Evolutionary conservation across 2,113 vertebrate genomes (phyloP).

Genomic region (Solea solea): DNA sequence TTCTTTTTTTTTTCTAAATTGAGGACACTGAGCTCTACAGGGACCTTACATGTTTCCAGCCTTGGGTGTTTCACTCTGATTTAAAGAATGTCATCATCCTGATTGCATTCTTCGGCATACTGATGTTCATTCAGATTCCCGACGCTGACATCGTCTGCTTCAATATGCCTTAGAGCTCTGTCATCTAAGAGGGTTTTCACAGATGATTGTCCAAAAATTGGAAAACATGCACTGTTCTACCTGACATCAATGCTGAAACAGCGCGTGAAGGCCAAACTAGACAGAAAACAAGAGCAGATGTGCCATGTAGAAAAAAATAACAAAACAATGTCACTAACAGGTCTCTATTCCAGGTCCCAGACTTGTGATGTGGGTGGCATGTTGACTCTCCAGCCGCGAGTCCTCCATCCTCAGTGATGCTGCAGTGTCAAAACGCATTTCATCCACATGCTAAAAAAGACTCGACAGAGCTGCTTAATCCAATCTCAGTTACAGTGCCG

Average conservation of each 20-base stretch:
- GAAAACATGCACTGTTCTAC: slow-evolving; percentile 10
- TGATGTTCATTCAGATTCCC: slow-evolving; percentile 29
- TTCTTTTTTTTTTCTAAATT: slow-evolving; percentile 29
- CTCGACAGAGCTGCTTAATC: slow-evolving; percentile 69
- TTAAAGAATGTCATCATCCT: slow-evolving; percentile 23
- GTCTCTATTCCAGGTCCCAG: slow-evolving; percentile 55
- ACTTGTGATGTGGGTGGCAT: slow-evolving; percentile 44
- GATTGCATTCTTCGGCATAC: slow-evolving; percentile 33
- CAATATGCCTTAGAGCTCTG: slow-evolving; percentile 24
- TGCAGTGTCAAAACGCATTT: slow-evolving; percentile 34
- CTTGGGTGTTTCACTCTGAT: slow-evolving; percentile 16
- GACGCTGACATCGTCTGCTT: slow-evolving; percentile 1
- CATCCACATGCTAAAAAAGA: slow-evolving; percentile 45
- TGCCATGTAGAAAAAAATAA: slow-evolving; percentile 18
- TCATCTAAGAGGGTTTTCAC: slow-evolving; percentile 5
- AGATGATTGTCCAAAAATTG: slow-evolving; percentile 20
- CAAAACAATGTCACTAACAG: slow-evolving; percentile 63
- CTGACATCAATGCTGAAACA: slow-evolving; percentile 6
- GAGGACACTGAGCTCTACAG: slow-evolving; percentile 35
- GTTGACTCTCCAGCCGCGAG: slow-evolving; percentile 33
- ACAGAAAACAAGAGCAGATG: slow-evolving; percentile 28
- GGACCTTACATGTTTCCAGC: slow-evolving; percentile 35
- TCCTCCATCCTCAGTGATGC: slow-evolving; percentile 23
- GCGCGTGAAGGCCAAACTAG: slow-evolving; percentile 36
- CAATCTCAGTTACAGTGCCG: slow-evolving; percentile 67